Percentiles rank a stretch among this genome's conserved stretches.
Conservation (phyloP, 2,888 invertebrate species). For the Druceiella hillmani region DNA sequence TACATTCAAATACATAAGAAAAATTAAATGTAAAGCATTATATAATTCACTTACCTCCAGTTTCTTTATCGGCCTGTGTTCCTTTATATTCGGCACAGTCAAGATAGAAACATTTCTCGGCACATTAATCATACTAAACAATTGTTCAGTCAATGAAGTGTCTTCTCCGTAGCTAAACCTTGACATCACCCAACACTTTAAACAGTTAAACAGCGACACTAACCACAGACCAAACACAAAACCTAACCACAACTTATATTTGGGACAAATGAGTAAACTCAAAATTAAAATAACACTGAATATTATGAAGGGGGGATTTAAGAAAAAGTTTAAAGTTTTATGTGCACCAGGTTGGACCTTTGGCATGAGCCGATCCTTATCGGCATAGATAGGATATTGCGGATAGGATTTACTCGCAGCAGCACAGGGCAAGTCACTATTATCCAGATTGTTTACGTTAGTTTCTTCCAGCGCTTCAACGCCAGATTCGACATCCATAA, state of each 20-base stretch:
- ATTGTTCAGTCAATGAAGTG: constrained; percentile 17
- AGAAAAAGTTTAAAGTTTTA: constrained; percentile 6
- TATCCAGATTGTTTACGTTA: constrained; percentile 34
- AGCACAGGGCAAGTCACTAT: constrained; percentile 28
- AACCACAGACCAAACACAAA: constrained; percentile 45
- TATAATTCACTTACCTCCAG: constrained; percentile 42
- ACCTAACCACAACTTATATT: constrained; percentile 41
- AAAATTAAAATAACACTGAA: constrained; percentile 7
- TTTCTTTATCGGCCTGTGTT: constrained; percentile 55
- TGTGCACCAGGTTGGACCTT: constrained; percentile 8
- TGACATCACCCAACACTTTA: constrained; percentile 39
- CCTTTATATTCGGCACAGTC: constrained; percentile 58
- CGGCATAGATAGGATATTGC: not conserved
- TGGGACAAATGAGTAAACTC: no score
- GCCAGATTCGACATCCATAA: constrained; percentile 47
- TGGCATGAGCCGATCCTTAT: constrained; percentile 19
- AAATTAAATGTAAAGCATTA: constrained; percentile 4
- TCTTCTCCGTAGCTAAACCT: constrained; percentile 40
- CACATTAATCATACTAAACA: constrained; percentile 11
- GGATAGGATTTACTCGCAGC: constrained; percentile 23
- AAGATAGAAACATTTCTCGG: constrained; percentile 34
- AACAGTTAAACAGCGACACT: constrained; percentile 34
- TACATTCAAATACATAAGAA: not conserved
- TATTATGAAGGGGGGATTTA: constrained; percentile 7
- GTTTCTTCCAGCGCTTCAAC: constrained; percentile 48